Evolutionary conservation across 2,113 vertebrate genomes (phyloP), one percentile per base, ranked within the genome.

Genomic region (Anser cygnoides): DNA sequence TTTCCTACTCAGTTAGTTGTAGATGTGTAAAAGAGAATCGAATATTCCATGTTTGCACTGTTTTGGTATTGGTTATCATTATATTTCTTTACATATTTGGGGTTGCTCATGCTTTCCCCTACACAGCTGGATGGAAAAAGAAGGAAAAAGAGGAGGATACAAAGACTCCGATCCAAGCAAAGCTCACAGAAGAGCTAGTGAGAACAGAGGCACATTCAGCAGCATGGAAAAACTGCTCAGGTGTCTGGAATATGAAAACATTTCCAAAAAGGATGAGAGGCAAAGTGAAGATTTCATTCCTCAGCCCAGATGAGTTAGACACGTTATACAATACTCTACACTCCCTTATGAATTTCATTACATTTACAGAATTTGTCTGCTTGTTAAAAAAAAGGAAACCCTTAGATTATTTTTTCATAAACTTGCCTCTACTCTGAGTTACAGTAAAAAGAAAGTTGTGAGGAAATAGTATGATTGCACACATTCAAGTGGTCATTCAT

Each of bases 1-100:
- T 96, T 81, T 92, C 76, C 54, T 92, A 66, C 59, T 83, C 89
- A 80, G 55, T 72, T 78, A 77, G 63, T 35, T 92, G 52, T 46
- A 92, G 49, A 75, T 5, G 0, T 39, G n/a, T 37, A 61, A 68
- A 84, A 59, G 55, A 91, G 44, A 66, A 10, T 37, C 67, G 33
- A 7, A 21, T 91, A 41, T 66, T 76, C 62, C 15, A 7, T 21
- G 44, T 68, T 55, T 26, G 10, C 28, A 58, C 20, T 63, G 10
- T 49, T 91, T 84, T 74, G 12, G 26, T 76, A 59, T 84, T 49
- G 78, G 39, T 31, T 62, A 23, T 44, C 35, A 75, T 31, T 68
- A n/a, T 9, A 71, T 72, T 87, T 78, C 39, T 50, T 77, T 67
- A 67, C 44, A 49, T 75, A 44, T 75, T 52, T 87, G 13, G 19